Base-by-base conservation (phyloP, 2,797 vertebrate genomes). In the Bovichtus diacanthus region DNA sequence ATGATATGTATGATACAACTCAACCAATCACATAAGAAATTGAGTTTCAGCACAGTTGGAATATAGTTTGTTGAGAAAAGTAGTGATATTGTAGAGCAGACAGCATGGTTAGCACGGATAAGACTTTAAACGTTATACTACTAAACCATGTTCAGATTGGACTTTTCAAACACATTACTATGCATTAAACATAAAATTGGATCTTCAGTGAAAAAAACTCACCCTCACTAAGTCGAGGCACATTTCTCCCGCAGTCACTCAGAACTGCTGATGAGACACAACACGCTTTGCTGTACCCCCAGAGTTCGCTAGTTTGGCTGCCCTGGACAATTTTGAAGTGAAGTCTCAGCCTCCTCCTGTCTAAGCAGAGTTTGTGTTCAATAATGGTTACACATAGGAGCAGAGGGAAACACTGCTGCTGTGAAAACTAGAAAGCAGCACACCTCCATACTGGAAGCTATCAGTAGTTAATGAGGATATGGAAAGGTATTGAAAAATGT, bases 221-320 rank as follows among this genome's bases (percentile, higher is more conserved):
- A 31, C 39, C 63, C 51, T 70, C 55, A 78, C 59, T 23, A 41
- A 74, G 53, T 86, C 39, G 34, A 74, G 69, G 27, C 53, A 71
- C 49, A 19, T 59, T 73, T 80, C 58, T 69, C 34, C 74, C 47
- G 58, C 68, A 87, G 56, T 62, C 58, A 65, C 61, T 84, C 78
- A 87, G 78, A 92, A 89, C 38, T 87, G 90, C 89, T 90, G 91
- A 92, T 87, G 47, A 88, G 83, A 82, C 86, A 85, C 74, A 78
- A 83, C 71, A 55, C 27, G 19, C 79, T 76, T 61, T 16, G 36
- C 80, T 86, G 65, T 39, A 25, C 51, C 50, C 60, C 59, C 29
- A 38, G 60, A 74, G 62, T 78, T 85, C n/a, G 6, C 77, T 75
- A 60, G 75, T 75, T 85, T 78, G 75, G 60, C 88, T 82, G 83